These are phyloP conservation scores for Euzophera pinguis DNA, from an alignment of 2,888 invertebrate species.

Conservation along the genomic window DNA sequence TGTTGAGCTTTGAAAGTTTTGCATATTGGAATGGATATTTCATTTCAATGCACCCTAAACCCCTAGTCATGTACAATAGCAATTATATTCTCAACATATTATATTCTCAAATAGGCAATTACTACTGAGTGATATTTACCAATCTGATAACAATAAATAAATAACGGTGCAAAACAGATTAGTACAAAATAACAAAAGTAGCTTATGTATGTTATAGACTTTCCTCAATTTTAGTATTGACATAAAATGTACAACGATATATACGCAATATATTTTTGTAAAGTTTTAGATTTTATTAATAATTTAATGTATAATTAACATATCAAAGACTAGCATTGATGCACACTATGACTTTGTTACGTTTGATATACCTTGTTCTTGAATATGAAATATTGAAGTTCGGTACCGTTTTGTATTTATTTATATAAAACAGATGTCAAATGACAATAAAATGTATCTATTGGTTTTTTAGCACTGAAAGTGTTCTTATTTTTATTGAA, in stretches of 20 bases:
- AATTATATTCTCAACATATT: constrained; percentile 47
- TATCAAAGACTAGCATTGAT: constrained; percentile 52
- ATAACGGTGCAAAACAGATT: constrained; percentile 41
- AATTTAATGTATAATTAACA: constrained; percentile 36
- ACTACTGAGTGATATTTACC: constrained; percentile 43
- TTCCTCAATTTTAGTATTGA: constrained; percentile 47
- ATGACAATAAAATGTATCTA: constrained; percentile 50
- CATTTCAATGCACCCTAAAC: constrained; percentile 30
- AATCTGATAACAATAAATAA: constrained; percentile 34
- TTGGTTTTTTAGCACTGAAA: constrained; percentile 57
- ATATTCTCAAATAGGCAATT: constrained; percentile 54
- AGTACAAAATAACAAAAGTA: constrained; percentile 49
- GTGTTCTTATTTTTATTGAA: constrained; percentile 54
- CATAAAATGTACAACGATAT: constrained; percentile 65
- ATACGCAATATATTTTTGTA: constrained; percentile 70
- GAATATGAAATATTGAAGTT: constrained; percentile 49
- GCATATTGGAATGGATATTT: constrained; percentile 19
- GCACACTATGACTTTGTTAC: constrained; percentile 16
- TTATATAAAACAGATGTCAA: constrained; percentile 48
- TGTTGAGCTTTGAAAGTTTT: constrained; percentile 33
- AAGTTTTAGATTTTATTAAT: constrained; percentile 52
- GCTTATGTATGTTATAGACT: constrained; percentile 15
- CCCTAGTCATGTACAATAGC: constrained; percentile 69
- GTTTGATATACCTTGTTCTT: constrained; percentile 31
- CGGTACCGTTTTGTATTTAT: constrained; percentile 34